Percentiles rank a stretch among this genome's conserved stretches.
phyloP scores from a whole-genome alignment of 37 sponge, comb jelly and placozoan species.

The Spongilla lacustris region DNA sequence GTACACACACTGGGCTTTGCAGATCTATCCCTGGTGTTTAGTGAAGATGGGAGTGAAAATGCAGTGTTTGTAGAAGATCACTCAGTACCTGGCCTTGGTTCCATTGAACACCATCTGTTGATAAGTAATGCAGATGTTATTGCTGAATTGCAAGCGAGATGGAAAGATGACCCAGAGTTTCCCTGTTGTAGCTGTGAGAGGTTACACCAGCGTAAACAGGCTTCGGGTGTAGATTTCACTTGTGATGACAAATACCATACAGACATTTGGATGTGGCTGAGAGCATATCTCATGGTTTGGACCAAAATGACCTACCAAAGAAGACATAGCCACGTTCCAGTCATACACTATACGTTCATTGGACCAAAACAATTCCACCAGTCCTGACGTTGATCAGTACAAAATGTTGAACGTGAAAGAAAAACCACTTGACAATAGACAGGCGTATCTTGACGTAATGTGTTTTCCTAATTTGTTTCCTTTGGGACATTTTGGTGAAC shows the following conservation, averaged over 20 bases:
- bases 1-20: slow-evolving; percentile 3
- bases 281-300: slow-evolving; percentile 12
- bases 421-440: slow-evolving; percentile 37
- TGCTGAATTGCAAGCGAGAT: slow-evolving; percentile 8
- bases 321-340: slow-evolving; percentile 54
- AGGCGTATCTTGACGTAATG: slow-evolving; percentile 46
- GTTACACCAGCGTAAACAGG: slow-evolving; percentile 30
- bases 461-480: slow-evolving; percentile 64
- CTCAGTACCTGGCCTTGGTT: background rate
- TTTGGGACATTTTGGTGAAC: slow-evolving; percentile 51
- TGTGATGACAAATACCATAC: slow-evolving; percentile 3
- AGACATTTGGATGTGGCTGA: slow-evolving; percentile 41
- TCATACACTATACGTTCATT: slow-evolving; percentile 36
- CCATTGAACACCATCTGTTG: slow-evolving; percentile 7
- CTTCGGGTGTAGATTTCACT: slow-evolving; percentile 12
- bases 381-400: slow-evolving; percentile 60
- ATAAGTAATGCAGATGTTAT: slow-evolving; percentile 23
- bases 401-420: slow-evolving; percentile 37
- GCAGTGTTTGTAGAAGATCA: background rate
- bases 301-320: background rate
- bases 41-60: background rate
- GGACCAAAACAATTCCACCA: slow-evolving; percentile 21
- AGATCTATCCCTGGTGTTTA: slow-evolving; percentile 7
- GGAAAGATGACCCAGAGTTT: slow-evolving; percentile 36
- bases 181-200: slow-evolving; percentile 55